phyloP scores from a whole-genome alignment of 2,113 vertebrate species.

The Xiphias gladius region DNA sequence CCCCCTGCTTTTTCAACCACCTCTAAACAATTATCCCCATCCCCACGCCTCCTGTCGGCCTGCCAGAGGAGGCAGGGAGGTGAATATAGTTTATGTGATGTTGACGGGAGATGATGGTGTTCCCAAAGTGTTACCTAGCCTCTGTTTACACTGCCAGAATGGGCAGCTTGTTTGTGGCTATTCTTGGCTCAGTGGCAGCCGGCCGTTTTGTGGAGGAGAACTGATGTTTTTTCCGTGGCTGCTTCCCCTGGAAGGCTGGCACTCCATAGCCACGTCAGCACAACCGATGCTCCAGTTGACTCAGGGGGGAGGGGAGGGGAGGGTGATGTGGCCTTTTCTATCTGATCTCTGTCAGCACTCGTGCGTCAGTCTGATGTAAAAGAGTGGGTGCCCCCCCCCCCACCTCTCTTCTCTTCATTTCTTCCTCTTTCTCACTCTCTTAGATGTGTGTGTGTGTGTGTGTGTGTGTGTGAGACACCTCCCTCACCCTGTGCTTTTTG shows the following conservation, averaged over 20 bases:
- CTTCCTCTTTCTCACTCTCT: constrained; percentile 17
- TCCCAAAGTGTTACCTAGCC: constrained; percentile 46
- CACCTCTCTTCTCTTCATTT: constrained; percentile 27
- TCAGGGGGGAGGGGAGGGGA: constrained; percentile 48
- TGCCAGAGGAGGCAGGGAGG: constrained; percentile 11
- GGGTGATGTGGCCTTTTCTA: constrained; percentile 77
- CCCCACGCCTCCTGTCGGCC: background rate
- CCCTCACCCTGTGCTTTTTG: constrained; percentile 57
- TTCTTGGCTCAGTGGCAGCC: constrained; percentile 69
- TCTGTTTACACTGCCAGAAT: constrained; percentile 60
- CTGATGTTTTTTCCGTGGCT: constrained; percentile 72
- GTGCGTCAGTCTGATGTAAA: constrained; percentile 86
- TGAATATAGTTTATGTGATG: constrained; percentile 47
- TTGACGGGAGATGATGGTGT: constrained; percentile 48
- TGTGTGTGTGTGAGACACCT: constrained; percentile 9
- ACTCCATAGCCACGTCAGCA: constrained; percentile 82
- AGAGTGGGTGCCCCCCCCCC: constrained; percentile 67
- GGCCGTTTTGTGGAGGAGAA: constrained; percentile 58
- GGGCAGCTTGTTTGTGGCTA: constrained; percentile 67
- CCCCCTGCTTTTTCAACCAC: constrained; percentile 6
- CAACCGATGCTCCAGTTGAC: constrained; percentile 71
- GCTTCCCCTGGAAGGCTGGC: constrained; percentile 76
- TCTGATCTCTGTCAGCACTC: constrained; percentile 81
- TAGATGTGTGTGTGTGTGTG: constrained; percentile 17
- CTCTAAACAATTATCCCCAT: constrained; percentile 21